Base-by-base conservation (phyloP, 2,888 invertebrate species). In the Homarus gammarus region DNA sequence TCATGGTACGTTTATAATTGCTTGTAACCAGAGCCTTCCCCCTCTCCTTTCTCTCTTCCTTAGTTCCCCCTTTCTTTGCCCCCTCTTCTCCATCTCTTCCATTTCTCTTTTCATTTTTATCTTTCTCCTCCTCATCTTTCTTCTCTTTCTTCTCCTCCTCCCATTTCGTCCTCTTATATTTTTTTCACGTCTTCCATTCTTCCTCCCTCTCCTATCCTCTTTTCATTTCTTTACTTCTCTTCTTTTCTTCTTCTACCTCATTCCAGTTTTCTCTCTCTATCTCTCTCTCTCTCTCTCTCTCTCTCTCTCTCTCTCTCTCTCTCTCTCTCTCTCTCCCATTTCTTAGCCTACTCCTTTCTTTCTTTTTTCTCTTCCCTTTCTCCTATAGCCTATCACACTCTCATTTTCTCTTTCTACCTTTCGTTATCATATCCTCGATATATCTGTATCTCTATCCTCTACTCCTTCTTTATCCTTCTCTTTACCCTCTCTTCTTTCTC, bases 251-350 rank as follows among this genome's bases (percentile, higher is more conserved):
- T 49, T 77, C 77, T 77, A 44, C 49, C 78, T 31, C 31, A 6
- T 33, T 78, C 5, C 51, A 44, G 22, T 33, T 36, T 36, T 36
- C 61, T 15, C 79, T 78, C 22, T 31, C 44, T 75, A 22, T 22
- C 73, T 6, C 73, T 40, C 22, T 18, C 6, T 64, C 64, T 64
- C 64, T 40, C 38, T 73, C 38, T 73, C 38, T 73, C 73, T 73
- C 73, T 73, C 73, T 73, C 73, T 73, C 36, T 73, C 27, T 73
- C 73, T 73, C 38, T 73, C 38, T 73, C 73, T 73, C 38, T 73
- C 38, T 73, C 38, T 73, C 73, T 75, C 75, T 75, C 75, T 75
- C 75, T 75, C 75, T 75, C 75, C 44, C 73, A 36, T 36, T 73
- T 36, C 36, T 36, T 73, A 33, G 31, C 73, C 36, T 36, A 36